A percentile compares a stretch with the other conserved stretches of the same genome.
Evolutionary conservation across 2,797 vertebrate species (phyloP).

Genomic region (Emys orbicularis): DNA sequence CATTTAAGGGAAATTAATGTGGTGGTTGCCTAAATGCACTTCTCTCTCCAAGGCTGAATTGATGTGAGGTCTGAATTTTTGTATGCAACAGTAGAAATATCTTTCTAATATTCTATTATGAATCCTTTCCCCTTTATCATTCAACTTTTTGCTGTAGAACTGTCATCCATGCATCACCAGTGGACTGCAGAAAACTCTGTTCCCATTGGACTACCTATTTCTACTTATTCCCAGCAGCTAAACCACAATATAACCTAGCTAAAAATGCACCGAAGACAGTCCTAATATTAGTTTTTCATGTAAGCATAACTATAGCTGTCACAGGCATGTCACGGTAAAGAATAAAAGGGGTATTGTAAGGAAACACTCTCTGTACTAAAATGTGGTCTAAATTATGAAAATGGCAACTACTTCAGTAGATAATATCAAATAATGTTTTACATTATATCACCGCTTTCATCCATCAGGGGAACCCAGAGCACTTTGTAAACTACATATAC

Average conservation of each 20-base stretch:
- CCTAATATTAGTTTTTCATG: fast-evolving
- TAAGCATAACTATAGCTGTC: neutral
- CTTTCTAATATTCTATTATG: neutral
- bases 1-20: neutral
- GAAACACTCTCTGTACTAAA: neutral
- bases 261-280: neutral
- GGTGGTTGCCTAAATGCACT: neutral
- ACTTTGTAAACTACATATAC: neutral
- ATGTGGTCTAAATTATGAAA: neutral
- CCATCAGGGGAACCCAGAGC: neutral
- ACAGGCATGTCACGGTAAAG: neutral
- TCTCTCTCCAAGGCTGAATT: neutral
- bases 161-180: neutral
- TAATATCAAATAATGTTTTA: neutral
- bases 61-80: neutral
- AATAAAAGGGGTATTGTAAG: neutral
- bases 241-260: neutral
- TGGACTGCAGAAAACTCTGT: neutral
- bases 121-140: neutral
- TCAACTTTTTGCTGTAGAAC: neutral
- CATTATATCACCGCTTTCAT: neutral
- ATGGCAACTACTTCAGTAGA: neutral
- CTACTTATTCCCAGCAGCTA: neutral
- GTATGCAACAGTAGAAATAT: neutral
- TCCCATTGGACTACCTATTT: neutral